These are phyloP conservation scores for Dioctria rufipes DNA, from an alignment of 2,888 invertebrate genomes.

Conservation along the genomic window DNA sequence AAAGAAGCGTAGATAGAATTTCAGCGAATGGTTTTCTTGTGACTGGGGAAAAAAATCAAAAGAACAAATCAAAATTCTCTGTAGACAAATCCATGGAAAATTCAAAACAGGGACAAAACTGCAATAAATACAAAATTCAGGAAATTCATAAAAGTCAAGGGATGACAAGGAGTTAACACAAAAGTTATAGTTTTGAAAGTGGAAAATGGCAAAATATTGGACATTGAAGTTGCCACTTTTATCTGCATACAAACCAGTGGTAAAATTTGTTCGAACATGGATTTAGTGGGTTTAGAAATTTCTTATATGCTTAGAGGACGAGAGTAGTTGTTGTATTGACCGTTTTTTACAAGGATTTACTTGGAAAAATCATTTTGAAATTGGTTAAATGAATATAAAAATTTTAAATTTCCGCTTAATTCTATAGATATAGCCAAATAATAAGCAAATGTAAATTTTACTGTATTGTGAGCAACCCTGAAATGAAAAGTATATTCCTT, in stretches of 20 bases:
- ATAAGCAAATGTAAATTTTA: no score
- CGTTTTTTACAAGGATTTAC: background rate
- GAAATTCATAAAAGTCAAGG: background rate
- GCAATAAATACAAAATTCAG: constrained; percentile 43
- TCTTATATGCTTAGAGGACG: constrained; percentile 26
- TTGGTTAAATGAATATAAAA: no score
- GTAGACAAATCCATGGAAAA: background rate
- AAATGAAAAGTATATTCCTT: no score
- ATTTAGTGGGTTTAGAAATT: constrained; percentile 24
- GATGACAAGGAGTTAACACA: constrained; percentile 1
- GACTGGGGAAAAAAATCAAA: background rate
- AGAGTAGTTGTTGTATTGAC: background rate
- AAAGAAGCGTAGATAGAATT: background rate
- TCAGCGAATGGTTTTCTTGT: background rate
- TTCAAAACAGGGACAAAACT: constrained; percentile 23
- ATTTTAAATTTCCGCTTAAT: no score
- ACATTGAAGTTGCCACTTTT: constrained; percentile 22
- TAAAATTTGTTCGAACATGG: constrained; percentile 36
- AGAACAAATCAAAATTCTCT: background rate
- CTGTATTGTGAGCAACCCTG: no score
- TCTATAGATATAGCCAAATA: no score
- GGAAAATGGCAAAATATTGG: constrained; percentile 29
- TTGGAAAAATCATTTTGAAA: background rate
- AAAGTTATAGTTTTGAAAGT: constrained; percentile 15
- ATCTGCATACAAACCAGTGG: constrained; percentile 10